phyloP scores from a whole-genome alignment of 1,140 invertebrate species.

The Diploscapter pachys region DNA sequence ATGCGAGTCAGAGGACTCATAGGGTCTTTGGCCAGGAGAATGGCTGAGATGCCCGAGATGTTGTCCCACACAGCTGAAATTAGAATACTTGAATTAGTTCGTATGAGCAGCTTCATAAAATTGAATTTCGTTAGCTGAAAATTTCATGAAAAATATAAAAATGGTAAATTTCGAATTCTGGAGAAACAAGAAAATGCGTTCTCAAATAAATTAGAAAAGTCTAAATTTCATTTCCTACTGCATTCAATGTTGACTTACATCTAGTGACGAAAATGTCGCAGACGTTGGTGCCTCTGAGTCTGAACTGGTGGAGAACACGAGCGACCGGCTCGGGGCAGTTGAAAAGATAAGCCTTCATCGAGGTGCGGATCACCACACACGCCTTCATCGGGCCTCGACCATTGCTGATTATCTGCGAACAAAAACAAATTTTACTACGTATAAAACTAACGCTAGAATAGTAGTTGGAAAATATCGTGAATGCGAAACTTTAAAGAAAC shows the following conservation, averaged over 20 bases:
- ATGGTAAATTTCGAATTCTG: too few relatives aligned
- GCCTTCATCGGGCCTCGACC: constrained; percentile 46
- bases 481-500: neutral
- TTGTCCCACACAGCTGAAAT: constrained; percentile 47
- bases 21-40: constrained; percentile 43
- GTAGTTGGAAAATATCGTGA: neutral
- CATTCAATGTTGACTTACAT: constrained; percentile 23
- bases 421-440: too few relatives aligned
- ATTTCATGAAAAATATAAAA: too few relatives aligned
- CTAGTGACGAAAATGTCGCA: constrained; percentile 51
- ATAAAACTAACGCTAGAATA: constrained; percentile 4
- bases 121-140: too few relatives aligned
- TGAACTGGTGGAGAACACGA: constrained; percentile 38
- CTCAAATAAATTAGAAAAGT: too few relatives aligned
- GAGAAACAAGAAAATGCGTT: too few relatives aligned
- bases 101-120: too few relatives aligned
- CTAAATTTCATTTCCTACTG: too few relatives aligned
- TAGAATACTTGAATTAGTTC: too few relatives aligned
- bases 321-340: constrained; percentile 50
- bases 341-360: constrained; percentile 44
- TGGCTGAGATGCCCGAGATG: constrained; percentile 47
- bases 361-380: constrained; percentile 47
- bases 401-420: constrained; percentile 49
- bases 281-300: constrained; percentile 35
- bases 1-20: constrained; percentile 34